These are phyloP conservation scores for Philereme transversata DNA, from an alignment of 2,888 invertebrate species.

Conservation along the genomic window DNA sequence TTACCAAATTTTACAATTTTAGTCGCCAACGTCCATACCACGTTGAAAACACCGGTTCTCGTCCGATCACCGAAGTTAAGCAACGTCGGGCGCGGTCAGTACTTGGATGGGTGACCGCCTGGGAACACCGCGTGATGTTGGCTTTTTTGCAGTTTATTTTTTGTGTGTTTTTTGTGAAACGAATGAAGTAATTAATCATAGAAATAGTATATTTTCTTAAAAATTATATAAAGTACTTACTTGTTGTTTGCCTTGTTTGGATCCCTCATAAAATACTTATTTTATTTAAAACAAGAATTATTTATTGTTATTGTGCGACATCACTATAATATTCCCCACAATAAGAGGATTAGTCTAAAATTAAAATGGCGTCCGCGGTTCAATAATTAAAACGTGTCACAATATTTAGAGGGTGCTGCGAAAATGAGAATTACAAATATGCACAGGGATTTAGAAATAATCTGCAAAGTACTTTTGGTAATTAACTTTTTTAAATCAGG, in stretches of 20 bases:
- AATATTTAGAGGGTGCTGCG: constrained; percentile 64
- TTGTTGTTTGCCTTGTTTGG: no score
- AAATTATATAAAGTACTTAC: no score
- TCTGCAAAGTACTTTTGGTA: not conserved
- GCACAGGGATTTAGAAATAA: constrained; percentile 25
- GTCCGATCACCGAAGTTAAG: constrained; percentile 78
- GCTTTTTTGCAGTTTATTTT: constrained; percentile 14
- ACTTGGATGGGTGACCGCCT: constrained; percentile 67
- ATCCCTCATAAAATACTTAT: no score
- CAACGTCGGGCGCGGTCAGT: constrained; percentile 76
- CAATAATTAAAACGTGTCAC: constrained; percentile 78
- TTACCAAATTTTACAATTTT: constrained; percentile 1
- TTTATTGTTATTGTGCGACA: constrained; percentile 11
- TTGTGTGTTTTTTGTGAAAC: no score
- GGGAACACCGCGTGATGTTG: constrained; percentile 55
- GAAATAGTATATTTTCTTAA: no score
- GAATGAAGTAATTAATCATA: no score
- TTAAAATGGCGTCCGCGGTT: constrained; percentile 66
- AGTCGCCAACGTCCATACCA: constrained; percentile 64
- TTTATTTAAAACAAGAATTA: no score
- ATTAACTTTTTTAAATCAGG: no score
- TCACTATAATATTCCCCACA: constrained; percentile 50
- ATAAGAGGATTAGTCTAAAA: constrained; percentile 78
- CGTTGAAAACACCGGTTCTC: constrained; percentile 74
- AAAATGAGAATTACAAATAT: constrained; percentile 51